A percentile compares a stretch with the other conserved stretches of the same genome.
Evolutionary conservation across 2,113 vertebrate genomes (phyloP).

Genomic region (Mobula hypostoma): DNA sequence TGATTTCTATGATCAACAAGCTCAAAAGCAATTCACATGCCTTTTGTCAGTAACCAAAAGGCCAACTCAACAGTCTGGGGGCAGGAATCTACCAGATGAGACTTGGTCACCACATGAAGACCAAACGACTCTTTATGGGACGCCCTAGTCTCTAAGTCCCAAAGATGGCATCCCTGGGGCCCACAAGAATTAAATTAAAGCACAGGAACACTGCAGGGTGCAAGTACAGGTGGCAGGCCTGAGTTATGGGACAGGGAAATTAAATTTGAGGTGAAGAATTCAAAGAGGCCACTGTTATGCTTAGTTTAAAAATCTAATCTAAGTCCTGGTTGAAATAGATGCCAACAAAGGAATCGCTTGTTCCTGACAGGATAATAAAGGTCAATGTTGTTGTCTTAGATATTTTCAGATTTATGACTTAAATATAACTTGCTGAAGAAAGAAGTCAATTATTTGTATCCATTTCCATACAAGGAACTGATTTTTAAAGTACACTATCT

Average conservation of each 20-base stretch:
- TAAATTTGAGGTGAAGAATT: background rate
- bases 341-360: background rate
- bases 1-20: too few relatives aligned
- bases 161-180: too few relatives aligned
- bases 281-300: background rate
- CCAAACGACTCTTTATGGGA: too few relatives aligned
- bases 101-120: too few relatives aligned
- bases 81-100: too few relatives aligned
- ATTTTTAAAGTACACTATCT: background rate
- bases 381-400: background rate
- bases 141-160: too few relatives aligned
- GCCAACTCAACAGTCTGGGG: too few relatives aligned
- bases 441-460: background rate
- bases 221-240: too few relatives aligned
- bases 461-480: background rate
- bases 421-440: background rate
- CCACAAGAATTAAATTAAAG: too few relatives aligned
- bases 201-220: too few relatives aligned
- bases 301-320: background rate
- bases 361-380: background rate
- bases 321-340: background rate
- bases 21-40: too few relatives aligned
- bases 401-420: background rate
- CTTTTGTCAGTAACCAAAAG: too few relatives aligned
- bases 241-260: background rate